Percentiles rank a stretch among this genome's conserved stretches.
Evolutionary conservation across 2,797 vertebrate species (phyloP).

Genomic region (Rhinogobio ventralis): DNA sequence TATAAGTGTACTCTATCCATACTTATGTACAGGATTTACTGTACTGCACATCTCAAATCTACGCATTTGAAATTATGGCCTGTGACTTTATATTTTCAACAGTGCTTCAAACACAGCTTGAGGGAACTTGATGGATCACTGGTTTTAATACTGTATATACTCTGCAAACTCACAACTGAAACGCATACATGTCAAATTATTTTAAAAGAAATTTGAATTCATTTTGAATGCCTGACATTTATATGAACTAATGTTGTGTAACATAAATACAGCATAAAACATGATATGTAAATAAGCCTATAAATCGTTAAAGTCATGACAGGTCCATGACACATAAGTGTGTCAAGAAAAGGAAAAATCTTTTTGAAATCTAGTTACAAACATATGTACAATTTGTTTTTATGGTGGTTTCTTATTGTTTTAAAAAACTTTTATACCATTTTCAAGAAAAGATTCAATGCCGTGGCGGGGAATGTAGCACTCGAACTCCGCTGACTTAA

Average conservation of each 20-base stretch:
- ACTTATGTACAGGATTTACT: neutral
- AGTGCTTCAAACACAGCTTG: neutral
- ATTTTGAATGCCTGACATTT: neutral
- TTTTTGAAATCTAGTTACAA: no score
- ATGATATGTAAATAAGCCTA: neutral
- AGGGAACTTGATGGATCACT: neutral
- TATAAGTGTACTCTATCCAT: neutral
- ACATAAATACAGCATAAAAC: neutral
- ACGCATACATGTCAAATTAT: neutral
- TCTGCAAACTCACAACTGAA: neutral
- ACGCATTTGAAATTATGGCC: neutral
- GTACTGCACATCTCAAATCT: neutral
- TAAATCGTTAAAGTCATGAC: neutral
- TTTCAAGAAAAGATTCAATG: no score
- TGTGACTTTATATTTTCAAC: no score
- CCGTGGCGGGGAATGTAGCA: no score
- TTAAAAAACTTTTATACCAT: no score
- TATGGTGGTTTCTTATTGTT: no score
- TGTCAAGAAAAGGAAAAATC: no score
- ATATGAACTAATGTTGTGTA: neutral
- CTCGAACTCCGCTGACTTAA: no score
- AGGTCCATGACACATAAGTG: no score
- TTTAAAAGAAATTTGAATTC: neutral
- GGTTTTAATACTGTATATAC: neutral
- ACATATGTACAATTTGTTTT: no score